These are phyloP conservation scores for Enhydra lutris DNA, from an alignment of 2,113 vertebrate species.

Conservation along the genomic window DNA sequence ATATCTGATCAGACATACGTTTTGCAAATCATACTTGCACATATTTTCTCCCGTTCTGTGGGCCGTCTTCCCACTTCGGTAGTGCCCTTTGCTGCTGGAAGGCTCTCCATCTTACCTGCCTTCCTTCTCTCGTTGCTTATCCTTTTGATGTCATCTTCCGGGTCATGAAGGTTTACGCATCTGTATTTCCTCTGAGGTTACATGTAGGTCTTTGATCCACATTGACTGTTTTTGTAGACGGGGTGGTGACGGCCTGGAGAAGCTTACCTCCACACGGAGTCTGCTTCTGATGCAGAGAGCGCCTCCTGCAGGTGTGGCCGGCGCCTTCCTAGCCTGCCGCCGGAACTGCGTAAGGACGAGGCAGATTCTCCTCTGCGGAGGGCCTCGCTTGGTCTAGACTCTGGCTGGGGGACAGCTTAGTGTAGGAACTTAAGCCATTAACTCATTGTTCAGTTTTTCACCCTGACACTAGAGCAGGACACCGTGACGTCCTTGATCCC, in stretches of 20 bases:
- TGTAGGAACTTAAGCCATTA: not conserved
- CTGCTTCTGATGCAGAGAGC: not conserved
- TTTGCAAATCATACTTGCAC: not conserved
- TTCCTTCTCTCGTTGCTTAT: not conserved
- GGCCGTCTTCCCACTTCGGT: not conserved
- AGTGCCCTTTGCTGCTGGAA: not conserved
- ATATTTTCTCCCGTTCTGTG: not conserved
- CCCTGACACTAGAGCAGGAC: too few relatives aligned
- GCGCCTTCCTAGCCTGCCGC: not conserved
- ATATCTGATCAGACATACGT: not conserved
- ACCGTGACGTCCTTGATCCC: too few relatives aligned
- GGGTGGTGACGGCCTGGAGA: too few relatives aligned
- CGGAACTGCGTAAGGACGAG: not conserved
- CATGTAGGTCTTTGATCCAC: not conserved
- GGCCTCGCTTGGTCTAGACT: not conserved
- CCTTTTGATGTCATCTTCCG: not conserved
- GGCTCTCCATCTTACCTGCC: not conserved
- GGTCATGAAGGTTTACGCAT: not conserved
- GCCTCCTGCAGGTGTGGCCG: not conserved
- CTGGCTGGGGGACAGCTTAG: not conserved
- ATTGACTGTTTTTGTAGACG: not conserved
- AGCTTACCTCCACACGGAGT: not conserved
- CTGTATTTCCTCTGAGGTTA: not conserved
- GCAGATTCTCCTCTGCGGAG: not conserved
- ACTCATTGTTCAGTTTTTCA: not conserved